Evolutionary conservation across 1,140 invertebrate species (phyloP), one percentile per base, ranked within the genome.

Genomic region (Eumaeus atala): DNA sequence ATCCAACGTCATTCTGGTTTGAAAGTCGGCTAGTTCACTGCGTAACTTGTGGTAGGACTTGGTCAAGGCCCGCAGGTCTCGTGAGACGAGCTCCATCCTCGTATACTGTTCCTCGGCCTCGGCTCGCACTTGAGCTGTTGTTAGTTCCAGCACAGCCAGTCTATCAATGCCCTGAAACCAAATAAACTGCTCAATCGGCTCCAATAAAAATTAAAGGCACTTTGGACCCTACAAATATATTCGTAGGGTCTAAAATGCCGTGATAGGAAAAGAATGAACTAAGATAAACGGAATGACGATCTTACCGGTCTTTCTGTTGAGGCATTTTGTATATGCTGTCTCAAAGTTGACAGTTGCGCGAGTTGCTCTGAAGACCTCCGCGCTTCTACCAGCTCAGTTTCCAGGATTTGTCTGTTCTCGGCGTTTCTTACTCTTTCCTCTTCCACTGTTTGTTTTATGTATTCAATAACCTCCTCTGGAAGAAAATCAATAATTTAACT

Each of bases 381-480:
- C 3, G 76, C 70, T 36, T 81, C 80, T 48, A 64, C 33, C 51
- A 81, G 42, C 56, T 83, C 83, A 0, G 58, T 60, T 42, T 81
- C 79, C 6, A 86, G 42, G n/a, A 66, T 66, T 1, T 71, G 71
- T n/a, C 74, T 66, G 40, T 66, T 77, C 56, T 83, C 75, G 5
- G 72, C 72, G 51, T 83, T 84, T 33, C 74, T 56, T 33, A 74
- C 65, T 1, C 83, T 62, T 35, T 86, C 83, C n/a, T 84, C 83
- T 56, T 83, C 83, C 11, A 86, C 74, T 5, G 72, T 75, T 37
- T 70, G 67, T 54, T 73, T 83, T 48, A 86, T 68, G 51, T 86
- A 86, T 38, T 74, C 64, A 21, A 86, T 78, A 33, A 78, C 72
- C 34, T 82, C 78, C 68, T 86, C 82, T 86, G 64, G 0, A 75